Evolutionary conservation across 2,113 vertebrate species (phyloP).

Genomic region (Oryctolagus cuniculus): mOryCun1.1 NC_091449.1:13617001-13617500

Average conservation of each 20-base stretch:
- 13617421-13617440: constrained; percentile 83
- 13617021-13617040: not conserved
- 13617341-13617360: not conserved
- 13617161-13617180: not conserved
- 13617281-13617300: not conserved
- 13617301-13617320: not conserved
- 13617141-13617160: not conserved
- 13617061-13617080: not conserved
- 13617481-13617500: constrained; percentile 74
- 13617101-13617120: not conserved
- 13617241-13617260: not conserved
- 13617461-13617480: constrained; percentile 82
- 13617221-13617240: not conserved
- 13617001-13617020: not conserved
- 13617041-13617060: not conserved
- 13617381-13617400: constrained; percentile 83
- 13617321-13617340: rapidly evolving
- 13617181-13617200: not conserved
- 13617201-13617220: not conserved
- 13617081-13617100: not conserved
- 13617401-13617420: constrained; percentile 81
- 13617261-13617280: not conserved
- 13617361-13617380: constrained; percentile 70
- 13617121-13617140: not conserved
- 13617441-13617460: constrained; percentile 84